Base-by-base conservation (phyloP, 2,888 invertebrate genomes). In the Dynastes hyllus region DNA sequence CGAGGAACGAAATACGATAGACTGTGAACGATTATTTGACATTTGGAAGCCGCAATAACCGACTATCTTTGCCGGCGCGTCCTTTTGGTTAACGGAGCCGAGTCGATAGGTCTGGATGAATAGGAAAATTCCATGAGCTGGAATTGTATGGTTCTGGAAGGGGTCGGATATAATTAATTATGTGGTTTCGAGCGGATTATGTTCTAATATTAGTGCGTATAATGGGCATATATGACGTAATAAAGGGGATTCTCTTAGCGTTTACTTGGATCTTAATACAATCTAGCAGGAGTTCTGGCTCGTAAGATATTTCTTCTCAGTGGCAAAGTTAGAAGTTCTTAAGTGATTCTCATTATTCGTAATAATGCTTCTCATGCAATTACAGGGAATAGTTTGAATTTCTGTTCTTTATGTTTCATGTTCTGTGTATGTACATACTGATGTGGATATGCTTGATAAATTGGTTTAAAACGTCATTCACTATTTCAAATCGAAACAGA, bases 41-140 rank as follows among this genome's bases (percentile, higher is more conserved):
- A 67, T 67, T 67, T 45, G 66, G 16, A 67, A 67, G 66, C 66
- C 66, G 66, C 66, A 67, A 67, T 67, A 67, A 67, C 66, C 66
- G 55, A 58, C 55, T 58, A 67, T 40, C 66, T 67, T 67, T 67
- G 66, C 66, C 45, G 66, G 45, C 16, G 40, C 66, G 22, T 8
- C n/a, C 55, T 58, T 58, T 58, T 58, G 22, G 66, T 67, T 67
- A 67, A 67, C 22, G 37, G 66, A 67, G n/a, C 40, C n/a, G 66
- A 67, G 40, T 45, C 40, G 45, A 67, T 67, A 67, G 45, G 16
- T 40, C 45, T 40, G 40, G 29, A 63, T 67, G 40, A 16, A 16
- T 58, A 58, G 66, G 66, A 67, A 67, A 16, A 67, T 67, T 67
- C 45, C 55, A 58, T 58, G 22, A 6, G 55, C 22, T 22, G 55